These are phyloP conservation scores for Synanceia verrucosa DNA, from an alignment of 2,797 vertebrate genomes.

Conservation along the genomic window DNA sequence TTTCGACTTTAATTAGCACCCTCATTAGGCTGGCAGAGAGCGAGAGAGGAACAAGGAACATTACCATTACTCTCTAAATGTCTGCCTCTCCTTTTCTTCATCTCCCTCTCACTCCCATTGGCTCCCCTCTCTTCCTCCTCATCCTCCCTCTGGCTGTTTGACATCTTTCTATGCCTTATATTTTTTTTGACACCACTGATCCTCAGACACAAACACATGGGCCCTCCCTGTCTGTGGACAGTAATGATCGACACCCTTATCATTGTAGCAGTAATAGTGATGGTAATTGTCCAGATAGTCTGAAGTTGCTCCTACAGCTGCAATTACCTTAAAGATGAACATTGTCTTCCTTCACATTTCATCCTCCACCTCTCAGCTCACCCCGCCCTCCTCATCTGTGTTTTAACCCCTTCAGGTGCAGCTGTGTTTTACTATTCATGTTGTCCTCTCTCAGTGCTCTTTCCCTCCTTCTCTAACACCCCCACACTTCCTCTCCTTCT, in stretches of 20 bases:
- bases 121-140: constrained; percentile 23
- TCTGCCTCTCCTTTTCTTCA: constrained; percentile 48
- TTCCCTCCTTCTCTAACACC: too few relatives aligned
- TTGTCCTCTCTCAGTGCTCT: constrained; percentile 14
- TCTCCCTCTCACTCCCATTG: constrained; percentile 33
- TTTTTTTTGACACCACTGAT: background rate
- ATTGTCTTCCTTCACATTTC: constrained; percentile 41
- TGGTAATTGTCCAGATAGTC: constrained; percentile 37
- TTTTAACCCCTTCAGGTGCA: constrained; percentile 56
- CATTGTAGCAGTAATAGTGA: constrained; percentile 25
- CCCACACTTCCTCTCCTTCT: constrained; percentile 13
- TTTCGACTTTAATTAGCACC: constrained; percentile 73
- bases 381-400: constrained; percentile 57
- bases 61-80: constrained; percentile 64
- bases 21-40: constrained; percentile 71
- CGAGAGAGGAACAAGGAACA: constrained; percentile 63
- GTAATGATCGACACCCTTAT: constrained; percentile 28
- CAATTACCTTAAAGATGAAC: constrained; percentile 44
- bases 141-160: constrained; percentile 16
- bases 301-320: constrained; percentile 14
- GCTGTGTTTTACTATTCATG: constrained; percentile 52
- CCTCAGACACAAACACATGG: constrained; percentile 1
- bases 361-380: constrained; percentile 46
- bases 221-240: constrained; percentile 12
- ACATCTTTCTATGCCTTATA: constrained; percentile 2